Evolutionary conservation across 2,113 vertebrate genomes (phyloP), one percentile per base, ranked within the genome.

Genomic region (Cephalophus harveyi): DNA sequence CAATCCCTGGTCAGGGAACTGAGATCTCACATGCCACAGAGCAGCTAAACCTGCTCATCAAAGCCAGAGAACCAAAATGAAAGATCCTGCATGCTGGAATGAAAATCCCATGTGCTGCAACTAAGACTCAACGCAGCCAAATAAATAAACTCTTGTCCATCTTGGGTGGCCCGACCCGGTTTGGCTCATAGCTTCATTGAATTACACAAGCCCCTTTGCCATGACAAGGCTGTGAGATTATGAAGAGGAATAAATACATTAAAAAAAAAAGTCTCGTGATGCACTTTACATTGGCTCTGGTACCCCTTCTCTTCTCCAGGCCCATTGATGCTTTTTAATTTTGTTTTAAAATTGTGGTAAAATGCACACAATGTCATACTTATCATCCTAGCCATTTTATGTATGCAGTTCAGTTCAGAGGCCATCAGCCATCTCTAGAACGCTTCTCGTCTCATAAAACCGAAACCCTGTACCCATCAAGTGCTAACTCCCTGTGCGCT

Each of bases 401-500:
- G 33, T 21, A 27, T n/a, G 6, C 12, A 21, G n/a, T 74, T 48
- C 4, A 6, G 40, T 60, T 48, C 4, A 10, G n/a, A 19, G 36
- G 15, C 17, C 14, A 1, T 25, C 28, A 19, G 12, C 2, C 27
- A 27, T 10, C 81, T 43, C 81, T 8, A 19, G 36, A 46, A 43
- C 2, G 4, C 10, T 40, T 60, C 33, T 60, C 2, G 9, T 82
- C 82, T 17, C 19, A 23, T 25, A 52, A 52, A 87, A 33, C 7
- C 2, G 55, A 59, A 95, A 17, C 28, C 16, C 43, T 71, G 1
- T 12, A 4, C 25, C 50, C 50, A 50, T 50, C 21, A 74, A 43
- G 33, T 3, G 30, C 0, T 10, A n/a, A 82, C 16, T 74, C 30
- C 27, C 36, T 48, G 15, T 74, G 54, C 2, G 7, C 7, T 0